A percentile compares a stretch with the other conserved stretches of the same genome.
Evolutionary conservation across 2,797 vertebrate species (phyloP).

Genomic region (Enteromius fasciolatus): DNA sequence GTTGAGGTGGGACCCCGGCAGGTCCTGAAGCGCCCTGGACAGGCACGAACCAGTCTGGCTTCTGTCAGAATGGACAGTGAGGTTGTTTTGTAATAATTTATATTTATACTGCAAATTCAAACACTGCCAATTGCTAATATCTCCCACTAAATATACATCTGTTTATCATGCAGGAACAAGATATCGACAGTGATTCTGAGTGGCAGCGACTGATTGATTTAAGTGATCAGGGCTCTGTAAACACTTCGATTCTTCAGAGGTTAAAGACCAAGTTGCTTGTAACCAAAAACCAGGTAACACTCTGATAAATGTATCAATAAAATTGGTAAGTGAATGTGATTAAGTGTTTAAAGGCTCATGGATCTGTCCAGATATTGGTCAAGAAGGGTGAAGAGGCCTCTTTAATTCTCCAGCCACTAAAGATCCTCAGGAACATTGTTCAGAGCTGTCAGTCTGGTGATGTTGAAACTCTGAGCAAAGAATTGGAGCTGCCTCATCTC

Average conservation of each 20-base stretch:
- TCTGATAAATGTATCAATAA: neutral
- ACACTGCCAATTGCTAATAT: neutral
- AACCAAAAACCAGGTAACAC: conserved; percentile 80
- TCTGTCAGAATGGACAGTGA: conserved; percentile 67
- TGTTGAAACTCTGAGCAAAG: conserved; percentile 66
- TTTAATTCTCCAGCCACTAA: conserved; percentile 74
- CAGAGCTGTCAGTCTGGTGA: conserved; percentile 69
- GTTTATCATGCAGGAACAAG: conserved; percentile 78
- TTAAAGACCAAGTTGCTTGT: conserved; percentile 73
- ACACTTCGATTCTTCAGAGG: conserved; percentile 70
- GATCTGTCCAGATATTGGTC: conserved; percentile 76
- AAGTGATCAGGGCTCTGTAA: conserved; percentile 67
- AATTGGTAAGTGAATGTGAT: neutral
- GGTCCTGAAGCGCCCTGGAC: conserved; percentile 51
- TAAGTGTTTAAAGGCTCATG: conserved; percentile 13
- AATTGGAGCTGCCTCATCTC: conserved; percentile 77
- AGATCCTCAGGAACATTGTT: conserved; percentile 77
- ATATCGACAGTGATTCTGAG: conserved; percentile 79
- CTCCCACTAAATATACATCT: neutral
- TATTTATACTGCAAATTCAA: neutral
- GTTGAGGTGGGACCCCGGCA: conserved; percentile 67
- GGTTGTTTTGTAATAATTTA: conserved; percentile 63
- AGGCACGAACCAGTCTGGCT: conserved; percentile 54
- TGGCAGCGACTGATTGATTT: conserved; percentile 78
- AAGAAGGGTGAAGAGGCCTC: conserved; percentile 73